These are phyloP conservation scores for Drosophila tripunctata DNA, from an alignment of 2,888 invertebrate species.

Conservation along the genomic window DNA sequence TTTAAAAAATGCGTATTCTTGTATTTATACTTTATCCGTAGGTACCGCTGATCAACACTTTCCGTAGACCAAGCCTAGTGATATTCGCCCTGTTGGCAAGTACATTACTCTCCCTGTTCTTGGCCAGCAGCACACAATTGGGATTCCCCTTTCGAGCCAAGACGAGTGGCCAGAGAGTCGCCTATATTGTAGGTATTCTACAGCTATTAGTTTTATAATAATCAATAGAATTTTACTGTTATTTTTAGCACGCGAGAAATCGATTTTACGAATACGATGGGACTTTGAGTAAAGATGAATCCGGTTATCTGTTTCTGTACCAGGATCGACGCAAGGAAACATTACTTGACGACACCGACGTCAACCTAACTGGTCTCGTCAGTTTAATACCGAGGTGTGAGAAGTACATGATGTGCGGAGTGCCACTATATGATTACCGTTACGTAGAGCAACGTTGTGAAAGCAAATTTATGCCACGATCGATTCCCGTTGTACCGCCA, in stretches of 20 bases:
- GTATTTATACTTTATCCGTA: not conserved
- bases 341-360: slow-evolving; percentile 38
- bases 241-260: slow-evolving; percentile 84
- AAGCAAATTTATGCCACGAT: slow-evolving; percentile 68
- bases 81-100: slow-evolving; percentile 25
- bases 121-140: slow-evolving; percentile 84
- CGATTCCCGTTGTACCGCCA: slow-evolving; percentile 54
- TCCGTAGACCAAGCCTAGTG: slow-evolving; percentile 46
- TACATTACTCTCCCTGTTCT: slow-evolving; percentile 14
- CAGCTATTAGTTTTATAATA: not conserved
- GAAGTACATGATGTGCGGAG: slow-evolving; percentile 74
- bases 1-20: too few species aligned
- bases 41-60: slow-evolving; percentile 46
- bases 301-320: slow-evolving; percentile 84
- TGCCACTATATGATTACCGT: slow-evolving; percentile 74
- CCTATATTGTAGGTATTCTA: slow-evolving; percentile 84
- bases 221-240: not conserved
- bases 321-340: slow-evolving; percentile 81
- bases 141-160: slow-evolving; percentile 86
- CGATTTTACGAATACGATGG: slow-evolving; percentile 83
- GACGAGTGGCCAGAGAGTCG: slow-evolving; percentile 85
- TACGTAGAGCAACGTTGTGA: slow-evolving; percentile 42
- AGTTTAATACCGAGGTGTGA: slow-evolving; percentile 63
- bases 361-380: slow-evolving; percentile 61
- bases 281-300: slow-evolving; percentile 82